Evolutionary conservation across 2,797 vertebrate genomes (phyloP), one percentile per base, ranked within the genome.

Genomic region (Sebastes umbrosus): DNA sequence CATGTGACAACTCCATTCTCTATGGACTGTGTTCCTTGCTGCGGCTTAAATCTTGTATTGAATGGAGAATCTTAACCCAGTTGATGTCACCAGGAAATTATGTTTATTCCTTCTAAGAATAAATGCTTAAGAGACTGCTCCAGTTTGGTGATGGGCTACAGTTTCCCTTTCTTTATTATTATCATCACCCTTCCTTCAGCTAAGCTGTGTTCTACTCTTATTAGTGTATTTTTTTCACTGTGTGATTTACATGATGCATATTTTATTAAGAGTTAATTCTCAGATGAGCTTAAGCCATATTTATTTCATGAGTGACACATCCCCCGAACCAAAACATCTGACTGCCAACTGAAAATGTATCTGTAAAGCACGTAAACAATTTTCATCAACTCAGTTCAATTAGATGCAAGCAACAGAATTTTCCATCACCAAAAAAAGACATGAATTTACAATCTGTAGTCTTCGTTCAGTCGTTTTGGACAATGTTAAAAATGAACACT

Each of bases 1-100:
- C 85, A 81, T 93, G 90, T 95, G 93, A 94, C 91, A 82, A 86
- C 86, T 93, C 84, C 85, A 90, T 94, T 94, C 92, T 93, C 84
- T 87, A 72, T 79, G 88, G 90, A 68, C 89, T 82, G 83, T 87
- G 85, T 88, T 83, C 77, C 86, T 75, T 80, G 68, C 82, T 32
- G 60, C 58, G 32, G 82, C 86, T 91, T 90, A 94, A 92, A 81
- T 91, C 88, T 90, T 82, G 84, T 84, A 84, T 87, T 94, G 86
- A 93, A 90, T 90, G 62, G 80, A 87, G 86, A 84, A 84, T 91
- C 83, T 87, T 86, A 87, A 87, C 85, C 83, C 83, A 84, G 85
- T 86, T 81, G 80, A 88, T 93, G 91, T 91, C 77, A 86, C 82
- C 77, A 83, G 79, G 82, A 92, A 93, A 91, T 94, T 29, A 90